phyloP scores from a whole-genome alignment of 2,797 vertebrate genomes.

The Notolepis coatsorum region DNA sequence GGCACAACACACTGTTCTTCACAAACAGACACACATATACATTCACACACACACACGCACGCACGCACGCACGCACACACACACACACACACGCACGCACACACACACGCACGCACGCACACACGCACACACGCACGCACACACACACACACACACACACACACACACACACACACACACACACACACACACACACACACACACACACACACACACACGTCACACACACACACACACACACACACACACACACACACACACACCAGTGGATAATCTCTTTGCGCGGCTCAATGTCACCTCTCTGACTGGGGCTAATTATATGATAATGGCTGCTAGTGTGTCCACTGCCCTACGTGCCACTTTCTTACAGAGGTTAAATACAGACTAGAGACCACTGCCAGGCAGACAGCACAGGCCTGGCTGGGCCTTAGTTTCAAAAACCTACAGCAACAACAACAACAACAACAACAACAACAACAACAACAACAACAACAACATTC shows the following conservation, averaged over 20 bases:
- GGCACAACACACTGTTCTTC: too few relatives aligned
- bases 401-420: constrained; percentile 5
- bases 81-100: neutral
- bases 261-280: constrained; percentile 7
- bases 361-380: constrained; percentile 43
- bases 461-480: too few relatives aligned
- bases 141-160: constrained; percentile 13
- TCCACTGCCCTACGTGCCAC: constrained; percentile 27
- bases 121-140: constrained; percentile 1
- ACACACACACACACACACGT: neutral
- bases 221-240: neutral
- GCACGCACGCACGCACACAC: too few relatives aligned
- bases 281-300: constrained; percentile 18
- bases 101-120: constrained; percentile 1
- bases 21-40: too few relatives aligned
- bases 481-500: too few relatives aligned
- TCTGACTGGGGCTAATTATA: constrained; percentile 44
- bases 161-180: constrained; percentile 5
- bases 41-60: neutral
- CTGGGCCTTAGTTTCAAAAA: neutral
- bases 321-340: constrained; percentile 40
- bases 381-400: constrained; percentile 17
- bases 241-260: neutral
- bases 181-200: neutral
- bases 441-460: neutral